Conservation (phyloP, 2,113 vertebrate species). For the Apodemus sylvaticus region DNA sequence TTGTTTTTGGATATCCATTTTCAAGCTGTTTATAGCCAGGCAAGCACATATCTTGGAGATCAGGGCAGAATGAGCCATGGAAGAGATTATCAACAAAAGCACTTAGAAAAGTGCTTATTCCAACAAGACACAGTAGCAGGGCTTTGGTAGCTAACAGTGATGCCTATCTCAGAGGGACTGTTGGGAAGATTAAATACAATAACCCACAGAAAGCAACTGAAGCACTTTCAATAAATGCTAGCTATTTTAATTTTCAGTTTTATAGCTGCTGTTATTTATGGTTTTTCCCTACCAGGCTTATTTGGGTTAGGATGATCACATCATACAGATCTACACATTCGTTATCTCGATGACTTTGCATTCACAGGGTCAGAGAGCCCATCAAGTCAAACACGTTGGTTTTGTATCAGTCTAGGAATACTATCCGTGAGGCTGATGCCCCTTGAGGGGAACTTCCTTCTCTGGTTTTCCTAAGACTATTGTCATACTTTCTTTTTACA, state of each 20-base stretch:
- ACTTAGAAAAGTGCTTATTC: not conserved
- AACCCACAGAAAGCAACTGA: not conserved
- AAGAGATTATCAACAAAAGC: not conserved
- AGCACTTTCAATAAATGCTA: not conserved
- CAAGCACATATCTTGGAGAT: conserved; percentile 39
- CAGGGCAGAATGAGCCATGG: not conserved
- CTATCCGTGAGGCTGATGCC: not conserved
- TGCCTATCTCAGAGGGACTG: not conserved
- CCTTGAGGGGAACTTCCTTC: not conserved
- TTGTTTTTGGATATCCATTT: not conserved
- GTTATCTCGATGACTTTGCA: not conserved
- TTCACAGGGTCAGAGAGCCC: not conserved
- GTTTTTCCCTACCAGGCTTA: not conserved
- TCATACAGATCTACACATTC: not conserved
- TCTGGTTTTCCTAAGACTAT: not conserved
- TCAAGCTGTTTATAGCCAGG: conserved; percentile 7
- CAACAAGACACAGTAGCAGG: not conserved
- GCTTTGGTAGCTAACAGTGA: not conserved
- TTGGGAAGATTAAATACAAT: not conserved
- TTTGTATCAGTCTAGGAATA: not conserved
- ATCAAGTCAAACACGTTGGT: not conserved
- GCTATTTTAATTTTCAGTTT: not conserved
- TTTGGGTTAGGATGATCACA: not conserved
- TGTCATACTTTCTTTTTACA: not conserved
- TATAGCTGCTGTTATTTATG: not conserved